Evolutionary conservation across 2,888 invertebrate species (phyloP), one percentile per base, ranked within the genome.

Genomic region (Electrophaes corylata): DNA sequence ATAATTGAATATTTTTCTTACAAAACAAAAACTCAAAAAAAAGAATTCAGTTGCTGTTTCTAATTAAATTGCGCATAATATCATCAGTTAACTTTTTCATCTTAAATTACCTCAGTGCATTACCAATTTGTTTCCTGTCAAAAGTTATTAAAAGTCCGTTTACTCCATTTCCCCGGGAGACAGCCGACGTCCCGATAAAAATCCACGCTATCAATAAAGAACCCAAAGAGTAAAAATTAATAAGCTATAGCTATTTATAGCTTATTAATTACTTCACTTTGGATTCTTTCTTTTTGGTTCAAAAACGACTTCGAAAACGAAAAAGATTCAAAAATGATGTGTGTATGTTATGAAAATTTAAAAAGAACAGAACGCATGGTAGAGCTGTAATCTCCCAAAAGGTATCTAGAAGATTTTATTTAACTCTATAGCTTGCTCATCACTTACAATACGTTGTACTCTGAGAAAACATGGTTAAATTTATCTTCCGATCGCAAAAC

Each of bases 201-300:
- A 73, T 67, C 68, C 51, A 69, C 70, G 69, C 67, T 69, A 72
- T 73, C 71, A 70, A 76, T 76, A 75, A 71, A 66, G 41, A 35
- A 65, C 69, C 26, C 11, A 5, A 26, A 43, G 55, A 44, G 41
- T 46, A 39, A 50, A 45, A 54, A 41, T 46, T 26, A 2, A 3
- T 19, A 18, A 50, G 31, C 35, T 39, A 40, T 41, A 35, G 11
- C 23, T 29, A 45, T 11, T 4, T 14, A 12, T 33, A 11, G 35
- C n/a, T n/a, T n/a, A n/a, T n/a, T n/a, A n/a, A n/a, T n/a, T n/a
- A n/a, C n/a, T n/a, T n/a, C n/a, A n/a, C n/a, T n/a, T n/a, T n/a
- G n/a, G n/a, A n/a, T n/a, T n/a, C n/a, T n/a, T n/a, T n/a, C n/a
- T n/a, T n/a, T n/a, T n/a, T 1, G 35, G 35, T 16, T 14, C 14